phyloP scores from a whole-genome alignment of 2,888 invertebrate genomes.

The Sisyra nigra region DNA sequence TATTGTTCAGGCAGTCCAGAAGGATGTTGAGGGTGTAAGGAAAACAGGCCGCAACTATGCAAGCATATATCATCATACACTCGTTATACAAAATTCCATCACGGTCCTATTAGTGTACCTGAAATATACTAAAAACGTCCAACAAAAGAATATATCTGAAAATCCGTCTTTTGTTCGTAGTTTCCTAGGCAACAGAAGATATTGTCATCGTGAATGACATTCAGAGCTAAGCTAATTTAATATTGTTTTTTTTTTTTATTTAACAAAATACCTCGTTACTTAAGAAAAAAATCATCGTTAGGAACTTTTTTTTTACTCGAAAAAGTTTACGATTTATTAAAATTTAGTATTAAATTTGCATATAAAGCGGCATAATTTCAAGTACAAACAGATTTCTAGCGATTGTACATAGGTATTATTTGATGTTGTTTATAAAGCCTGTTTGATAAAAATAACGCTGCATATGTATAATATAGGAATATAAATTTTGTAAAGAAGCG shows the following conservation, averaged over 20 bases:
- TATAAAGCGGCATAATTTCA: no score
- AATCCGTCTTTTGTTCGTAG: slow-evolving; percentile 7
- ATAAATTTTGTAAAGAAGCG: slow-evolving; percentile 5
- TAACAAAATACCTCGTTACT: no score
- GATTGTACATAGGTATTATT: neutral
- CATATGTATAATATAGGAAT: neutral
- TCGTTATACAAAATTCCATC: slow-evolving; percentile 3
- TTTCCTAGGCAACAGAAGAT: slow-evolving; percentile 2
- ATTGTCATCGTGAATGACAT: slow-evolving; percentile 1
- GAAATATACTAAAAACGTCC: neutral
- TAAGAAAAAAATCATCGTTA: no score
- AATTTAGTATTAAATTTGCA: no score
- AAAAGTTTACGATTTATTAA: no score
- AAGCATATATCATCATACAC: no score
- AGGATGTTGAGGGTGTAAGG: no score
- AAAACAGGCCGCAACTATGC: no score
- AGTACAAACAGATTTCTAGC: no score
- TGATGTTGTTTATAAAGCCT: neutral
- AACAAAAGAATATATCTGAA: slow-evolving; percentile 7
- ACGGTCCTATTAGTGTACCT: slow-evolving; percentile 4
- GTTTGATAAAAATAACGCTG: neutral
- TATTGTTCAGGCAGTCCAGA: no score
- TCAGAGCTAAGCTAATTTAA: neutral
- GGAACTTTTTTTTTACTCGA: no score
- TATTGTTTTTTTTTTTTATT: neutral